phyloP scores from a whole-genome alignment of 92 coral and sea anemone species.

The Diadumene lineata region DNA sequence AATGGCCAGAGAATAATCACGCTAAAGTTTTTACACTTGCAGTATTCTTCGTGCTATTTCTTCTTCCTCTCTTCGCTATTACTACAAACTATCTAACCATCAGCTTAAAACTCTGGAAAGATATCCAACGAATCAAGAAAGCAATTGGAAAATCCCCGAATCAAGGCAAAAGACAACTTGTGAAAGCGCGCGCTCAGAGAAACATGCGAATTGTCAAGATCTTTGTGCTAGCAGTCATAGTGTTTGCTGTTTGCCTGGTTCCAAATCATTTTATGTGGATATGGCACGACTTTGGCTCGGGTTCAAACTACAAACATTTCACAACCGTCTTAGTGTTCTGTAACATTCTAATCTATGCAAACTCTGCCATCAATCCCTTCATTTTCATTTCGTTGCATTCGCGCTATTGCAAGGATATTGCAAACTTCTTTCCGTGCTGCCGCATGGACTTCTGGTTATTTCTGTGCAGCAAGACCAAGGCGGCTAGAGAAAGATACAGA shows the following conservation, averaged over 20 bases:
- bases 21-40: constrained; percentile 65
- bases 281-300: constrained; percentile 78
- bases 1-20: constrained; percentile 52
- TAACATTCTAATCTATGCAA: constrained; percentile 64
- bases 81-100: constrained; percentile 66
- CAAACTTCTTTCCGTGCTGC: constrained; percentile 36
- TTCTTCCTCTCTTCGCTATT: constrained; percentile 71
- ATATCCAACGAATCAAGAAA: constrained; percentile 66
- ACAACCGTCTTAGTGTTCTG: constrained; percentile 58
- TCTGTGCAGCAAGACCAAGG: neutral
- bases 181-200: constrained; percentile 68
- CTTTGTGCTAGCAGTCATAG: constrained; percentile 65
- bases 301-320: constrained; percentile 41
- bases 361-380: constrained; percentile 80
- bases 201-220: constrained; percentile 85
- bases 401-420: constrained; percentile 67
- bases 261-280: constrained; percentile 87
- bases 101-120: constrained; percentile 77
- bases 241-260: constrained; percentile 72
- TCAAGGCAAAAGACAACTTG: constrained; percentile 53
- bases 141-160: constrained; percentile 59
- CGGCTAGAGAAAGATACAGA: neutral
- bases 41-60: constrained; percentile 59
- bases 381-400: constrained; percentile 78
- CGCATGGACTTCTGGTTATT: neutral